A percentile compares a stretch with the other conserved stretches of the same genome.
Conservation (phyloP, 2,888 invertebrate species). For the Embidobia sp. region DNA sequence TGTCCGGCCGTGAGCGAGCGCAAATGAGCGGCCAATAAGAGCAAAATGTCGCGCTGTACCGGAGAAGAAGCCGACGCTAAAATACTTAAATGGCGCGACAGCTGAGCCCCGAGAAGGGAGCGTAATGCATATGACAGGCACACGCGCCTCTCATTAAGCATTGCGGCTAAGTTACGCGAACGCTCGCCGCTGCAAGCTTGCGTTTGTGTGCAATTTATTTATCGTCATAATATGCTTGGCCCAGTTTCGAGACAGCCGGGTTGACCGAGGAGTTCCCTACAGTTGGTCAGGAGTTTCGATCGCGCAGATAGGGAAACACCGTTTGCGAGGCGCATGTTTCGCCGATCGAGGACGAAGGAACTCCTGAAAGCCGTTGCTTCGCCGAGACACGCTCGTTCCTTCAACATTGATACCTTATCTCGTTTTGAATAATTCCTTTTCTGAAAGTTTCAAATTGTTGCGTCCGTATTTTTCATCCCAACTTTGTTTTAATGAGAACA, state of each 20-base stretch:
- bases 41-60: constrained; percentile 68
- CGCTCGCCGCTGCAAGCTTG: constrained; percentile 29
- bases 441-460: too few species aligned
- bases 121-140: constrained; percentile 49
- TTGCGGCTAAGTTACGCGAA: constrained; percentile 46
- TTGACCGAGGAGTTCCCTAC: constrained; percentile 46
- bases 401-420: too few species aligned
- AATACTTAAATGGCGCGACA: constrained; percentile 69
- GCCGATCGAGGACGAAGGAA: constrained; percentile 17
- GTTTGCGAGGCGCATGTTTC: constrained; percentile 19
- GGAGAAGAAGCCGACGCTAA: constrained; percentile 37
- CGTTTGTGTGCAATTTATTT: constrained; percentile 69
- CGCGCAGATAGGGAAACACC: constrained; percentile 45
- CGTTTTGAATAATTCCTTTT: too few species aligned
- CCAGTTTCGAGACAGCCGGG: constrained; percentile 66
- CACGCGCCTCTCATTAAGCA: constrained; percentile 49
- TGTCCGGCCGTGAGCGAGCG: constrained; percentile 60
- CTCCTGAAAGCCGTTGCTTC: too few species aligned
- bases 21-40: constrained; percentile 69
- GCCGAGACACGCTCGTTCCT: too few species aligned
- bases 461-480: too few species aligned
- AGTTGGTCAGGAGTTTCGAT: constrained; percentile 41
- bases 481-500: too few species aligned
- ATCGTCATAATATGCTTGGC: constrained; percentile 71
- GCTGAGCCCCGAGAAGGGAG: constrained; percentile 66